A percentile compares a stretch with the other conserved stretches of the same genome.
phyloP scores from a whole-genome alignment of 2,888 invertebrate species.

The Polylopha cassiicola region DNA sequence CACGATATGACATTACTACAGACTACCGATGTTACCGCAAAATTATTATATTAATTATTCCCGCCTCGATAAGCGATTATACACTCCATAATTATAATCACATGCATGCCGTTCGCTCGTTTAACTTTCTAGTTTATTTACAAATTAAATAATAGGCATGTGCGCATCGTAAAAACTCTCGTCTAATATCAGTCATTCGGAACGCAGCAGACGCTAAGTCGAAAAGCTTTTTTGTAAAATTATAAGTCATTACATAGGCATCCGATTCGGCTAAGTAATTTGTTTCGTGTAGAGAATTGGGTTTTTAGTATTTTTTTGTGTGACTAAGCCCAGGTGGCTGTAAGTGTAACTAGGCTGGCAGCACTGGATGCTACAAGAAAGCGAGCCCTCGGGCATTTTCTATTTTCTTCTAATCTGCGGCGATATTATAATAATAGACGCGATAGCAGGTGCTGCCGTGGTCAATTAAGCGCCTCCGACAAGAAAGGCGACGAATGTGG shows the following conservation, averaged over 20 bases:
- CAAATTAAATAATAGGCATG: conserved; percentile 17
- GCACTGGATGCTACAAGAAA: conserved; percentile 51
- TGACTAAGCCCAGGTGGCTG: conserved; percentile 44
- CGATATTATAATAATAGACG: conserved; percentile 63
- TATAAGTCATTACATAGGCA: conserved; percentile 25
- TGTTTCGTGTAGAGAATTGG: conserved; percentile 24
- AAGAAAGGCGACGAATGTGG: conserved; percentile 45
- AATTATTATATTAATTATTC: conserved; percentile 13
- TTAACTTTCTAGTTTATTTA: conserved; percentile 18
- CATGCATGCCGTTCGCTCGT: neutral
- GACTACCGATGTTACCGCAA: conserved; percentile 6
- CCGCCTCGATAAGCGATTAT: conserved; percentile 8
- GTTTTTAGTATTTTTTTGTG: conserved; percentile 38
- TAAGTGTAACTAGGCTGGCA: conserved; percentile 53
- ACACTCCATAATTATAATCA: conserved; percentile 7
- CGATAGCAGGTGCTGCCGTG: conserved; percentile 46
- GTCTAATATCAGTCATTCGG: neutral
- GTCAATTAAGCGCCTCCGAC: conserved; percentile 55
- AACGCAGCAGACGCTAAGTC: conserved; percentile 4
- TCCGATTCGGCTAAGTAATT: conserved; percentile 22
- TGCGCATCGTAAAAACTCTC: conserved; percentile 9
- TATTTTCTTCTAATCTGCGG: conserved; percentile 66
- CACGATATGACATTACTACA: conserved; percentile 15
- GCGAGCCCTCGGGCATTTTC: conserved; percentile 67
- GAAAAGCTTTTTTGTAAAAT: conserved; percentile 18